Base-by-base conservation (phyloP, 23 tunicate species). In the Trididemnum miniatum region DNA sequence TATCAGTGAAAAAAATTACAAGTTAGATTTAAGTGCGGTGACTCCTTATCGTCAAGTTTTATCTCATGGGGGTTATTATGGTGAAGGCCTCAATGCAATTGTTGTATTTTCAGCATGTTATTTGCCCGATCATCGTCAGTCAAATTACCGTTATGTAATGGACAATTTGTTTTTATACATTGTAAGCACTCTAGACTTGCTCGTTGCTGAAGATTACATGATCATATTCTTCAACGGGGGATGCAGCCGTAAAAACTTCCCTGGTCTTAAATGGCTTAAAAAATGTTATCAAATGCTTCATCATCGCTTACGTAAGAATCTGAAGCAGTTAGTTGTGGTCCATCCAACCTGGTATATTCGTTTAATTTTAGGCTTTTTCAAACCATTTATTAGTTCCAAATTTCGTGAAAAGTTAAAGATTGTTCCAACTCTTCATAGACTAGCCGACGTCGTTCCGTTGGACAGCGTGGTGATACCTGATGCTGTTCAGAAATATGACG, bases 71-170 rank as follows among this genome's bases (percentile, higher is more conserved):
- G 98, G 98, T 34, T 93, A 93, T 88, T 85, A 93, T 76, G 98
- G 98, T 3, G 98, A 93, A 81, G 98, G 98, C 0, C 77, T 93
- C 51, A 88, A 88, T 84, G 98, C 98, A 9, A 88, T 93, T 52
- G 98, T 93, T 37, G 93, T 93, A 37, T 93, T 93, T 80, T 93
- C 98, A 37, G 98, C 98, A 31, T 93, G 98, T 75, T 88, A 79
- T 84, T 80, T 93, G 31, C 98, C 98, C 0, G 88, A 84, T 74
- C 23, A 51, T 5, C 72, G 83, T 4, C 87, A 75, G 50, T 51
- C 89, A 7, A 83, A 93, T 66, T 85, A 84, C 52, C 84, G 76
- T 22, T 93, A 93, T 65, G 79, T 93, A n/a, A 84, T 93, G 93
- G 98, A 93, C 83, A 93, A 93, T 84, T 52, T 93, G 31, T 93